Conservation (phyloP, 2,797 vertebrate species). For the Cuniculus paca region DNA sequence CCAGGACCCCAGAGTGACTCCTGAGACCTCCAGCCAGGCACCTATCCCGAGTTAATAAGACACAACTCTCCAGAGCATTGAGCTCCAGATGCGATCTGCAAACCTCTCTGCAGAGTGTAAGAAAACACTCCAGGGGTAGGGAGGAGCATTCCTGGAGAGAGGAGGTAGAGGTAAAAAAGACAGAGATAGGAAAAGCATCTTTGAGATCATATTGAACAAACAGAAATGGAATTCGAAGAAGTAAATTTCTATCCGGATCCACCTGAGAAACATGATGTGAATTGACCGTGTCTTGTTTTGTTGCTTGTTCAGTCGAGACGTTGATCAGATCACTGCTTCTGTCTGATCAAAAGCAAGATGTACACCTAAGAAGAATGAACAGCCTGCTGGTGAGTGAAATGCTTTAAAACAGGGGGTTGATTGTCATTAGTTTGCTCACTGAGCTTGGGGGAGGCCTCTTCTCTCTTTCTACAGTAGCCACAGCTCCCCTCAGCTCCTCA, state of each 20-base stretch:
- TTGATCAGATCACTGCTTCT: slow-evolving; percentile 79
- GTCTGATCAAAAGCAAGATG: slow-evolving; percentile 71
- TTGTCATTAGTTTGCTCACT: slow-evolving; percentile 46
- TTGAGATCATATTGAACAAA: slow-evolving; percentile 35
- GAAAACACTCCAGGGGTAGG: neutral
- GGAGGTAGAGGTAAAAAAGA: neutral
- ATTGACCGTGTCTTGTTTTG: slow-evolving; percentile 62
- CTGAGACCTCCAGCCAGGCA: neutral
- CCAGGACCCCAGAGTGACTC: neutral
- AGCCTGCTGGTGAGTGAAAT: slow-evolving; percentile 64
- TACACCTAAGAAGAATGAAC: slow-evolving; percentile 70
- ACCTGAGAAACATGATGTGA: slow-evolving; percentile 48
- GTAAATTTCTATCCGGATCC: slow-evolving; percentile 57
- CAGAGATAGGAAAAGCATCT: neutral
- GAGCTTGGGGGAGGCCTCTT: neutral
- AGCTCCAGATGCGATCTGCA: neutral
- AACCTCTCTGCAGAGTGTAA: neutral
- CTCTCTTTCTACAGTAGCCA: neutral
- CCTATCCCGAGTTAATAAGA: neutral
- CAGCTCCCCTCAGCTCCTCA: neutral
- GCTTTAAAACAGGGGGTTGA: slow-evolving; percentile 40
- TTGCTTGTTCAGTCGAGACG: slow-evolving; percentile 66
- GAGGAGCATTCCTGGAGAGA: neutral
- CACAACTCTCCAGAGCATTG: neutral
- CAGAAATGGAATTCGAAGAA: slow-evolving; percentile 56